Evolutionary conservation across 2,797 vertebrate genomes (phyloP).

Genomic region (Scleropages formosus): DNA sequence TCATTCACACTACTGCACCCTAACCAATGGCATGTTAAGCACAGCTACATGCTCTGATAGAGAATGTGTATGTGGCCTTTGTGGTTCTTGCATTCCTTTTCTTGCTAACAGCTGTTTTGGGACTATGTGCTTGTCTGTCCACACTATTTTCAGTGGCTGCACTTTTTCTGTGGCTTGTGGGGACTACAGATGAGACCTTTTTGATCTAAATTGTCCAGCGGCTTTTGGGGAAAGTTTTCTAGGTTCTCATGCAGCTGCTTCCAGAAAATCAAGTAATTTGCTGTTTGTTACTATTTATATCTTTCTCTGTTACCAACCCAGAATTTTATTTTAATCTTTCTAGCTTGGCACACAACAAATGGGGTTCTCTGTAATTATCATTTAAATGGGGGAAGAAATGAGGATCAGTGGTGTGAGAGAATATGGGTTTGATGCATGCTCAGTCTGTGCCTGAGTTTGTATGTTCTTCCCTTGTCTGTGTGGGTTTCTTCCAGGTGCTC

Average conservation of each 20-base stretch:
- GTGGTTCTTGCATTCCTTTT: too few relatives aligned
- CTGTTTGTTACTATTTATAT: conserved; percentile 9
- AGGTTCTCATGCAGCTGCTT: background rate
- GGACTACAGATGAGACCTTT: background rate
- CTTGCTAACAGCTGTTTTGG: background rate
- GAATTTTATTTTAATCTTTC: conserved; percentile 10
- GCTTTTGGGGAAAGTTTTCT: background rate
- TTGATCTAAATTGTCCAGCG: background rate
- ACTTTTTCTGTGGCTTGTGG: too few relatives aligned
- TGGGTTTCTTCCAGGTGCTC: too few relatives aligned
- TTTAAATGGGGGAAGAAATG: background rate
- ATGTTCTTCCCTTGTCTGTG: too few relatives aligned
- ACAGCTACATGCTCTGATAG: too few relatives aligned
- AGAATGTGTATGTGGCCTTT: too few relatives aligned
- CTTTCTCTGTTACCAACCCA: background rate
- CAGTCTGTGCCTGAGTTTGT: too few relatives aligned
- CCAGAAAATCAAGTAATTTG: background rate
- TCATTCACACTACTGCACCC: too few relatives aligned
- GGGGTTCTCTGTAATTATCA: too few relatives aligned
- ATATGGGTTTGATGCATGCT: too few relatives aligned
- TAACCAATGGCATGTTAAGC: too few relatives aligned
- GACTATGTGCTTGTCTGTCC: background rate
- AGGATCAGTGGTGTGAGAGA: too few relatives aligned
- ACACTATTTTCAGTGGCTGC: background rate
- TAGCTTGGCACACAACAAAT: background rate